phyloP scores from a whole-genome alignment of 2,113 vertebrate genomes.

The Deroptyus accipitrinus region DNA sequence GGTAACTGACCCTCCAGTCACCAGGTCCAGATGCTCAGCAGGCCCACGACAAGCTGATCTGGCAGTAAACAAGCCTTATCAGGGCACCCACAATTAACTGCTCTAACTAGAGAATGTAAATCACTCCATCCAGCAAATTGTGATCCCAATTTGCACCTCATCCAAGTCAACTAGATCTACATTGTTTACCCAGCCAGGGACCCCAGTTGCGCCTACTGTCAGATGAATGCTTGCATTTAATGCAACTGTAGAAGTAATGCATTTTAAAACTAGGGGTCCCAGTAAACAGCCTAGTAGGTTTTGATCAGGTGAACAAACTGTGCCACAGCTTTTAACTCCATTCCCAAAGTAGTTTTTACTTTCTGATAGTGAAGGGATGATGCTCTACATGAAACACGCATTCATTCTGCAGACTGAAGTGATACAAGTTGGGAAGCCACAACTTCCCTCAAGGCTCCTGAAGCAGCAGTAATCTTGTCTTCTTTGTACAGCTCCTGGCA shows the following conservation, averaged over 20 bases:
- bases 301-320: not conserved
- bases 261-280: not conserved
- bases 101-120: constrained; percentile 75
- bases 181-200: constrained; percentile 80
- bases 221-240: constrained; percentile 20
- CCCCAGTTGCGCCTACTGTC: constrained; percentile 74
- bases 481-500: not conserved
- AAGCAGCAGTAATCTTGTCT: not conserved
- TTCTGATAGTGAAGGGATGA: not conserved
- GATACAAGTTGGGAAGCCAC: not conserved
- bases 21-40: constrained; percentile 39
- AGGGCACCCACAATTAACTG: constrained; percentile 60
- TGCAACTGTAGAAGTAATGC: not conserved
- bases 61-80: constrained; percentile 70
- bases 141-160: constrained; percentile 85
- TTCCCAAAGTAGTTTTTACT: not conserved
- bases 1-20: not conserved
- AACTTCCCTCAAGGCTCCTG: not conserved
- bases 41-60: constrained; percentile 1
- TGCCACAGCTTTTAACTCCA: not conserved
- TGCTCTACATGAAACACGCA: not conserved
- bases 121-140: constrained; percentile 71
- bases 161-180: constrained; percentile 77
- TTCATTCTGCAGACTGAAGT: not conserved
- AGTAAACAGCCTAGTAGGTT: not conserved